These are phyloP conservation scores for Clusia tigrina DNA, from an alignment of 2,888 invertebrate species.

Conservation along the genomic window DNA sequence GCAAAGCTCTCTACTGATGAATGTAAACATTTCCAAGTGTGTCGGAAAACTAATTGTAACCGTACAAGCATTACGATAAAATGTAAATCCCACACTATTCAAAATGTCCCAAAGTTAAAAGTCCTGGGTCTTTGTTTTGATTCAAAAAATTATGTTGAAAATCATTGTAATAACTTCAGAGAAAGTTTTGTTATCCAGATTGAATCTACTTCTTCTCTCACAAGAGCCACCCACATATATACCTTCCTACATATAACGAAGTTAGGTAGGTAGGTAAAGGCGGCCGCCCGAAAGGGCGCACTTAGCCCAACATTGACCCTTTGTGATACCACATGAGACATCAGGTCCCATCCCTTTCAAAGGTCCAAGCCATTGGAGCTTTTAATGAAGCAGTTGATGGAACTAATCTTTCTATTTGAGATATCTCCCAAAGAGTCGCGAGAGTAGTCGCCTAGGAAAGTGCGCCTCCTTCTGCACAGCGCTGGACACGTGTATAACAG, in stretches of 20 bases:
- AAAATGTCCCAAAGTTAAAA: not conserved
- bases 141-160: not conserved
- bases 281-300: too few relatives aligned
- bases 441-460: too few relatives aligned
- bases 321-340: too few relatives aligned
- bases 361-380: too few relatives aligned
- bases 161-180: not conserved
- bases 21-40: not conserved
- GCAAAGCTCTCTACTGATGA: not conserved
- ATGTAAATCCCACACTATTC: not conserved
- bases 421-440: too few relatives aligned
- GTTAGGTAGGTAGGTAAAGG: too few relatives aligned
- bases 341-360: too few relatives aligned
- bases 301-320: too few relatives aligned
- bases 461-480: too few relatives aligned
- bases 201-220: not conserved
- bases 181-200: not conserved
- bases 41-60: not conserved
- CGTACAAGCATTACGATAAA: not conserved
- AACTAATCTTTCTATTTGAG: too few relatives aligned
- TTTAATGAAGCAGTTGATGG: too few relatives aligned
- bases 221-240: not conserved
- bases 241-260: not conserved
- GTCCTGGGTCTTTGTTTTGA: not conserved
- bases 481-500: too few relatives aligned